These are phyloP conservation scores for Heliconius himera DNA, from an alignment of 1,140 invertebrate genomes.

Conservation along the genomic window DNA sequence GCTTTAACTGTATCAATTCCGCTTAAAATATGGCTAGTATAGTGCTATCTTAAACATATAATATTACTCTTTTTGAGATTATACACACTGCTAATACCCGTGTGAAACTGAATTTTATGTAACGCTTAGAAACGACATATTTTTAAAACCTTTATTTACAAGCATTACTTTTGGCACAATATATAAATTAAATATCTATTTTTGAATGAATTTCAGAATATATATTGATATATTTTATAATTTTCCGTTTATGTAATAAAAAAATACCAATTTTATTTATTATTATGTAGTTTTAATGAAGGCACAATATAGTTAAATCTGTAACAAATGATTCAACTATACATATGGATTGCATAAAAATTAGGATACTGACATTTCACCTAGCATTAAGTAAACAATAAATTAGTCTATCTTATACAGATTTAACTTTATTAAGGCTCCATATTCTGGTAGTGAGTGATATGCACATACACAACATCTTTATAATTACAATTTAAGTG, in stretches of 20 bases:
- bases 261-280: slow-evolving; percentile 1
- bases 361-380: not conserved
- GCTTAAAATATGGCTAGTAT: slow-evolving; percentile 15
- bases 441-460: not conserved
- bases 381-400: slow-evolving; percentile 10
- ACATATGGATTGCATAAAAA: not conserved
- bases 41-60: slow-evolving; percentile 3
- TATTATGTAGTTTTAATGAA: slow-evolving; percentile 5
- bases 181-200: slow-evolving; percentile 9
- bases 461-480: not conserved
- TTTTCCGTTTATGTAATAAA: slow-evolving; percentile 3
- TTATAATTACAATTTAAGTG: slow-evolving; percentile 1
- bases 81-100: slow-evolving; percentile 1
- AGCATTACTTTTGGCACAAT: slow-evolving; percentile 34
- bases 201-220: not conserved
- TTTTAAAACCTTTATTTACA: slow-evolving; percentile 13
- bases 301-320: slow-evolving; percentile 15
- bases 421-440: slow-evolving; percentile 15
- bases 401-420: slow-evolving; percentile 13
- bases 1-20: slow-evolving; percentile 7
- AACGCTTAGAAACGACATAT: not conserved
- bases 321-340: slow-evolving; percentile 11
- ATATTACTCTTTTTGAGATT: slow-evolving; percentile 2
- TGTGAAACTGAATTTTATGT: slow-evolving; percentile 13
- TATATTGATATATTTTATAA: not conserved